Base-by-base conservation (phyloP, 2,888 invertebrate species). In the Phragmatobia fuliginosa region DNA sequence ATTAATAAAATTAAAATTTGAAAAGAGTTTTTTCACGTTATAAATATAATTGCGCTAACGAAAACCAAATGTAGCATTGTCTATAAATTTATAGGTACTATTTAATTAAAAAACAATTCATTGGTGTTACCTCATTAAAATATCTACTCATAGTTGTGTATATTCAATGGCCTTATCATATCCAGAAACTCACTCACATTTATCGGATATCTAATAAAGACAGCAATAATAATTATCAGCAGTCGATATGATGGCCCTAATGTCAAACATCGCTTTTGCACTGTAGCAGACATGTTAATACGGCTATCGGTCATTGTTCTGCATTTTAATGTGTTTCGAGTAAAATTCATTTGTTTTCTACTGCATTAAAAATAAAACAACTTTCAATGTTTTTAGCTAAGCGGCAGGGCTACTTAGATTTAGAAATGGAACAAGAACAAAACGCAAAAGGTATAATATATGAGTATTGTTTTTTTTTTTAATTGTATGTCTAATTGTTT, bases 391-490 rank as follows among this genome's bases (percentile, higher is more conserved):
- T 89, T 86, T 78, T 85, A 90, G 90, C 67, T 67, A 85, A 84
- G 69, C 80, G 83, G 28, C 68, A 67, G 16, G 79, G 79, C 41
- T 88, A 87, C 70, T 80, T 86, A 76, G 75, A 88, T 70, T 79
- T 88, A 82, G 86, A 85, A 68, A 91, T 90, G 91, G 88, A 88
- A 73, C 76, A 75, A 62, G 83, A 81, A 70, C 74, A 71, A n/a
- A 76, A 76, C 65, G 70, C 75, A 38, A 74, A 78, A 85, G 88
- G 90, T 65, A 64, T n/a, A n/a, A n/a, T n/a, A n/a, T 28, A 36
- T 8, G 52, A 90, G 62, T 77, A 81, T 72, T 0, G 41, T 71
- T 58, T 65, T 49, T 32, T 74, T 66, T 25, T 66, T 62, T 67
- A n/a, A 67, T 32, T 69, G 68, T 67, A 41, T 60, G 62, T 41